Evolutionary conservation across 2,888 invertebrate genomes (phyloP), one percentile per base, ranked within the genome.

Genomic region (Nebria brevicollis): DNA sequence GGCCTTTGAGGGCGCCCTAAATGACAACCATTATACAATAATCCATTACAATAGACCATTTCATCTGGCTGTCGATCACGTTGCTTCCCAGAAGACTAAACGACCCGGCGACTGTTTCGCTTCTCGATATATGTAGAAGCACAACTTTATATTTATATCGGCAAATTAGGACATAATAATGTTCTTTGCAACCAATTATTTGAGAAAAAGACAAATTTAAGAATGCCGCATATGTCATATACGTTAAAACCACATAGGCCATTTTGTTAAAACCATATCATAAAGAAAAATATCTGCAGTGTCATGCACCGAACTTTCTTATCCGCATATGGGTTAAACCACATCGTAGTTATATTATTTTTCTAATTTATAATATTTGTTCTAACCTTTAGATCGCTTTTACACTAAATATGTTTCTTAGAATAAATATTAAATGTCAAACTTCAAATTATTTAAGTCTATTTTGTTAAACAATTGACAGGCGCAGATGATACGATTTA

Each of bases 61-160:
- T 86, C 85, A 86, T 86, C 85, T 78, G 86, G 85, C 87, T 87
- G 87, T 88, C 87, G 87, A 88, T 88, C 87, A 87, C 87, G 87
- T 86, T 84, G 83, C 83, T 87, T 88, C 87, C 85, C 84, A 85
- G 88, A 87, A 87, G 8, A 8, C 54, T 13, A 54, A 54, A 54
- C 54, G 54, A 54, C 7, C 54, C 13, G 34, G 34, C 54, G 13
- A 54, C 54, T 54, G 8, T 54, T 54, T 54, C 54, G 13, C 54
- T 54, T 54, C 54, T 54, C 13, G 8, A 54, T 54, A 54, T 54
- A 20, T 54, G 54, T 6, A 54, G 8, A 2, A 6, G 13, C 8
- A 7, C 54, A 54, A 54, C 54, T 54, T 54, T 54, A 54, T 54
- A 34, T 34, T 34, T 34, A 34, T 34, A 54, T 54, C 54, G 13